These are phyloP conservation scores for Epinotia bilunana DNA, from an alignment of 2,888 invertebrate genomes.

Conservation along the genomic window DNA sequence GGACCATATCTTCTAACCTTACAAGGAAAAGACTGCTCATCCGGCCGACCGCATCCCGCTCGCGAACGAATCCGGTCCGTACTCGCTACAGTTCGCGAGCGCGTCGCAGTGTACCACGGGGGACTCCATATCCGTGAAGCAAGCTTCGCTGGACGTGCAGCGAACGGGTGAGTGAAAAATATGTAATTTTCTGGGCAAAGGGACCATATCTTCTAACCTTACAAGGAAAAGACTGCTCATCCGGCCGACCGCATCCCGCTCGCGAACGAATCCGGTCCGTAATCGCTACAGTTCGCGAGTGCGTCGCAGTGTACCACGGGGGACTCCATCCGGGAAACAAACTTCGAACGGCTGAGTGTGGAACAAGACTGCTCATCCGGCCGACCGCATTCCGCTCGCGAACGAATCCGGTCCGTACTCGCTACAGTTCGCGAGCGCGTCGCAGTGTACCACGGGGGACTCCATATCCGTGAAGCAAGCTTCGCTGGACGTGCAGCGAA, in stretches of 20 bases:
- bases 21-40: too few relatives aligned
- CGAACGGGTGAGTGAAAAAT: slow-evolving; percentile 77
- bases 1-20: too few relatives aligned
- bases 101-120: slow-evolving; percentile 54
- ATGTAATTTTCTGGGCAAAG: not conserved
- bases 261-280: slow-evolving; percentile 61
- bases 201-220: too few relatives aligned
- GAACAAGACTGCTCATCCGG: slow-evolving; percentile 40
- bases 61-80: slow-evolving; percentile 65
- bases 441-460: too few relatives aligned
- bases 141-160: slow-evolving; percentile 90
- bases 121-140: slow-evolving; percentile 72
- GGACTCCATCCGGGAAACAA: slow-evolving; percentile 72
- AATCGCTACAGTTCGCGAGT: too few relatives aligned
- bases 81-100: slow-evolving; percentile 53
- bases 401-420: slow-evolving; percentile 55
- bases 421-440: too few relatives aligned
- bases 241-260: slow-evolving; percentile 60
- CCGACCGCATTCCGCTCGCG: slow-evolving; percentile 63
- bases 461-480: slow-evolving; percentile 81
- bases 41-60: slow-evolving; percentile 60
- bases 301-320: slow-evolving; percentile 52
- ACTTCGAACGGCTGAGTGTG: slow-evolving; percentile 85
- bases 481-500: slow-evolving; percentile 90
- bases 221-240: too few relatives aligned